Evolutionary conservation across 1,140 invertebrate genomes (phyloP).

Genomic region (Leptonema lineaticorne): DNA sequence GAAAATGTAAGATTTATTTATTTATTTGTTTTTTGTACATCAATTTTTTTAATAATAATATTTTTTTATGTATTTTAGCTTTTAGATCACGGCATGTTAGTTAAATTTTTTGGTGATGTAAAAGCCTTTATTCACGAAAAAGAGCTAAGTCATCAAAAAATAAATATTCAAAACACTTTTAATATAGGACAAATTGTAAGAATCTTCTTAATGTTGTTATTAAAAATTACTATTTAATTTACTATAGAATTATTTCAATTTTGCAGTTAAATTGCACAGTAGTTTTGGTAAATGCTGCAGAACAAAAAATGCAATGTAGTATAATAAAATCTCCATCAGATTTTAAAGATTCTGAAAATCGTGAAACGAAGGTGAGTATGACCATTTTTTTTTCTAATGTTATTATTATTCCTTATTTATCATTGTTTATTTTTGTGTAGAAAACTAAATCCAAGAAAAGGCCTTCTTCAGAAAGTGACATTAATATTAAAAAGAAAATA

Average conservation of each 20-base stretch:
- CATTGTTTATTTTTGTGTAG: no score
- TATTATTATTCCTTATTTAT: no score
- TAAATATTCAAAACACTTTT: conserved; percentile 55
- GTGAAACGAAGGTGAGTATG: no score
- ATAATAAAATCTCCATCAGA: conserved; percentile 32
- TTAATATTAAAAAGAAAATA: no score
- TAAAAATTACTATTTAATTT: background rate
- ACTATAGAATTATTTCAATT: background rate
- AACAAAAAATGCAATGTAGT: conserved; percentile 51
- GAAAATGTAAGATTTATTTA: conserved; percentile 45
- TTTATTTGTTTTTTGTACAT: background rate
- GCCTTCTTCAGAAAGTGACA: no score
- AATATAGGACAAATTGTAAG: conserved; percentile 63
- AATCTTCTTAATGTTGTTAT: conserved; percentile 31
- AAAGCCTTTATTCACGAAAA: conserved; percentile 59
- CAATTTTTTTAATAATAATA: background rate
- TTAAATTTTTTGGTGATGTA: conserved; percentile 63
- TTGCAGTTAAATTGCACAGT: conserved; percentile 53
- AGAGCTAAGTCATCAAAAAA: conserved; percentile 53
- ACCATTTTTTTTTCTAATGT: no score
- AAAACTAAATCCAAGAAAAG: no score
- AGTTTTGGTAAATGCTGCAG: conserved; percentile 46
- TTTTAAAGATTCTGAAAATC: background rate
- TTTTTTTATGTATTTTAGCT: conserved; percentile 40
- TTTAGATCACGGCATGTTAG: conserved; percentile 52